Percentiles rank a stretch among this genome's conserved stretches.
Evolutionary conservation across 1,140 invertebrate genomes (phyloP).

Genomic region (Eriocheir sinensis): DNA sequence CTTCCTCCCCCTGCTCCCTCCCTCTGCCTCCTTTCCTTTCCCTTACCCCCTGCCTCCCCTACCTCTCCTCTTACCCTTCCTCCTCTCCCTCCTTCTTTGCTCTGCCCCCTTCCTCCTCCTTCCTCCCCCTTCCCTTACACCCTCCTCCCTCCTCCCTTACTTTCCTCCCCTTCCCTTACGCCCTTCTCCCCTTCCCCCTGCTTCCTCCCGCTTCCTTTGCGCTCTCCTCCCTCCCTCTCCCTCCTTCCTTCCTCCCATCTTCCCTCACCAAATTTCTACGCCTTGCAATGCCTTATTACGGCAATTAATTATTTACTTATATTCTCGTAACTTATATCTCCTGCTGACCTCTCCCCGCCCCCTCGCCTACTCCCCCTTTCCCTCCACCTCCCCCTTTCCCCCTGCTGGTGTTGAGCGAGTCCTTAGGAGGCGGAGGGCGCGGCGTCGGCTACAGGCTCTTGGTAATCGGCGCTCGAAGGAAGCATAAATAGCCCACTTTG

Average conservation of each 20-base stretch:
- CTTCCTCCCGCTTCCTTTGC: not conserved
- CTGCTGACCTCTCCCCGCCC: not conserved
- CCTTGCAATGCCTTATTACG: not conserved
- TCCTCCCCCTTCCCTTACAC: not conserved
- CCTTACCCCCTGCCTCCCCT: not conserved
- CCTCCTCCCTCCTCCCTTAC: not conserved
- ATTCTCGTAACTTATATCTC: conserved; percentile 1
- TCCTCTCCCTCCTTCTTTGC: not conserved
- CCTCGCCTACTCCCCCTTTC: not conserved
- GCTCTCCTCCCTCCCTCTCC: not conserved
- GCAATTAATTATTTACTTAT: conserved; percentile 5
- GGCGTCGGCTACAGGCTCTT: not conserved
- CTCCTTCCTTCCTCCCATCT: not conserved
- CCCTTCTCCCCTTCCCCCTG: not conserved
- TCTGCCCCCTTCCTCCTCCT: not conserved
- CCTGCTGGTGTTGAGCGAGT: not conserved
- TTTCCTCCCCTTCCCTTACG: not conserved
- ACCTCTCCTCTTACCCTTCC: not conserved
- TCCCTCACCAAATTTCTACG: not conserved
- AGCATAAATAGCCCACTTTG: conserved; percentile 7
- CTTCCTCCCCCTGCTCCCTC: not conserved
- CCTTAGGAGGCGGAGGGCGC: not conserved
- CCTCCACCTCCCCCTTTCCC: not conserved
- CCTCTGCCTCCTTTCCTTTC: not conserved
- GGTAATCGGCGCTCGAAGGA: not conserved